Percentiles rank a stretch among this genome's conserved stretches.
These are phyloP conservation scores for Saccostrea echinata DNA, from an alignment of 1,140 invertebrate genomes.

Conservation along the genomic window DNA sequence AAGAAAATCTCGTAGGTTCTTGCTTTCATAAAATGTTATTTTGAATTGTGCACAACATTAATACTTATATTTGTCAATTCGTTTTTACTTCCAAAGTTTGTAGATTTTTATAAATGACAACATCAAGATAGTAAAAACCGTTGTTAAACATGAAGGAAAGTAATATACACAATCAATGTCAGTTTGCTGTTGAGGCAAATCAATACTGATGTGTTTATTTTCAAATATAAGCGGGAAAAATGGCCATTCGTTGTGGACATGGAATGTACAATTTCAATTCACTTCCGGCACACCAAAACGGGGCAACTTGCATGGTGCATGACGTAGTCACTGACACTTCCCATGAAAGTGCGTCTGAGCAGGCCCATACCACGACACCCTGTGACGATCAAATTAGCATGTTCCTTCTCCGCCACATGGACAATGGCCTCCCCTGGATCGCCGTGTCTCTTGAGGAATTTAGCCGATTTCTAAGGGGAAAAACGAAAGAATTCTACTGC, in stretches of 20 bases:
- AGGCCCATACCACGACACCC: slow-evolving; percentile 59
- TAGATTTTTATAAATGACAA: no score
- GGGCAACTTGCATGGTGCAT: slow-evolving; percentile 61
- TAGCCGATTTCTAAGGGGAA: not conserved
- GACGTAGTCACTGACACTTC: slow-evolving; percentile 65
- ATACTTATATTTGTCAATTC: no score
- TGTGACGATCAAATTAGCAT: slow-evolving; percentile 58
- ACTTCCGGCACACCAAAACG: slow-evolving; percentile 54
- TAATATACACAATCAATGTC: no score
- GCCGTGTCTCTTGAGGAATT: not conserved
- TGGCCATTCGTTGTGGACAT: slow-evolving; percentile 6
- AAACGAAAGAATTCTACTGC: no score
- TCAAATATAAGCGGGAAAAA: not conserved
- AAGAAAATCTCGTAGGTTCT: no score
- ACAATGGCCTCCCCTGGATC: slow-evolving; percentile 60
- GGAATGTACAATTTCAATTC: not conserved
- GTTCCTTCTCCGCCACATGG: slow-evolving; percentile 61
- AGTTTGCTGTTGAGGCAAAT: no score
- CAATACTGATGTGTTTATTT: no score
- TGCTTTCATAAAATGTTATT: no score
- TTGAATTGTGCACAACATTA: no score
- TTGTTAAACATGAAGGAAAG: no score
- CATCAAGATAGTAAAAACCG: no score
- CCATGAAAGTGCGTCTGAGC: slow-evolving; percentile 58
- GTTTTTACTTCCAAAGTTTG: no score